Evolutionary conservation across 2,113 vertebrate genomes (phyloP).

Genomic region (Puffinus mauretanicus): DNA sequence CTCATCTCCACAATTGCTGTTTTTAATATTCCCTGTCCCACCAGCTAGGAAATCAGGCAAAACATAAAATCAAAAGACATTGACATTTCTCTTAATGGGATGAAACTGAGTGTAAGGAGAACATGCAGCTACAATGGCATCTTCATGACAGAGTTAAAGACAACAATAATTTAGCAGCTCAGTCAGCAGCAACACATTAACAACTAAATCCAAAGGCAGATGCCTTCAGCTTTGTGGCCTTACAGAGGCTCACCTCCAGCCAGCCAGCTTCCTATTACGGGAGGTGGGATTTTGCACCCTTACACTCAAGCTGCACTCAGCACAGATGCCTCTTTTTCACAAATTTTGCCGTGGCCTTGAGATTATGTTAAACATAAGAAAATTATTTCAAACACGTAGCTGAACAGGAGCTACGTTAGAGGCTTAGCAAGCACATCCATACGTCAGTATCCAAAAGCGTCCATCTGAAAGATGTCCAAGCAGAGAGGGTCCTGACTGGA

Average conservation of each 20-base stretch:
- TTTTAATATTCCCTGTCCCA: neutral
- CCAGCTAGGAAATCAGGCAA: neutral
- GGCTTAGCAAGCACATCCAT: neutral
- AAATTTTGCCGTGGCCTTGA: neutral
- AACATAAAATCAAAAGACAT: neutral
- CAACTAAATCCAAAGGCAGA: neutral
- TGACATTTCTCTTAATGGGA: neutral
- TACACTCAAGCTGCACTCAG: neutral
- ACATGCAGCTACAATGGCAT: neutral
- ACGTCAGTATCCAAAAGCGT: neutral
- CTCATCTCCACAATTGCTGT: neutral
- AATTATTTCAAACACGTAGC: neutral
- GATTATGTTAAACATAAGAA: neutral
- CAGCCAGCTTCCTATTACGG: neutral
- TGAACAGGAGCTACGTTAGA: neutral
- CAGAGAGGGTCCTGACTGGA: neutral
- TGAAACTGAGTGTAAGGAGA: neutral
- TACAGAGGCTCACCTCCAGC: neutral
- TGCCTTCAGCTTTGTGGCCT: neutral
- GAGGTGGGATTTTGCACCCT: neutral
- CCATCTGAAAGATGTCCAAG: neutral
- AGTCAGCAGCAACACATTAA: neutral
- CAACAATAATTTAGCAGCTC: neutral
- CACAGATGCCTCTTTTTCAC: neutral
- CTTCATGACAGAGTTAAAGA: neutral